Evolutionary conservation across 2,888 invertebrate genomes (phyloP).

Genomic region (Drosophila dives): DNA sequence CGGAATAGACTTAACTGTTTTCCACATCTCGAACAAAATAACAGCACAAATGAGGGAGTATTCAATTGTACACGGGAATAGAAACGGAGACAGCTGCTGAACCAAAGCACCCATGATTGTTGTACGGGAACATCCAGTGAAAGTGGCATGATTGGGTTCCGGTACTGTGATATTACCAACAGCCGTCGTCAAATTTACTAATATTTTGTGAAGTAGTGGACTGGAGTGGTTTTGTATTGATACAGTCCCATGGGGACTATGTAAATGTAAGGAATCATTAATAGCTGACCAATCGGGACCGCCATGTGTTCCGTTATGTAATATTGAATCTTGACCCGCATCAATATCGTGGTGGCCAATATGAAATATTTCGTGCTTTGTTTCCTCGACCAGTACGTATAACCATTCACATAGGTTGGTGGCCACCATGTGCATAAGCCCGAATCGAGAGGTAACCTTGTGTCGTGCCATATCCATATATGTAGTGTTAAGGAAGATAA

Average conservation of each 20-base stretch:
- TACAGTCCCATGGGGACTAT: constrained; percentile 23
- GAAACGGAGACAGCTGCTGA: constrained; percentile 90
- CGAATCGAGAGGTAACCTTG: constrained; percentile 92
- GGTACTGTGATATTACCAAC: constrained; percentile 81
- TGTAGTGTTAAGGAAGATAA: constrained; percentile 96
- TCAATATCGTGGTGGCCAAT: constrained; percentile 85
- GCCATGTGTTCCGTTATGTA: constrained; percentile 46
- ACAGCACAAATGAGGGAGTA: constrained; percentile 96
- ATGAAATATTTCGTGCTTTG: constrained; percentile 93
- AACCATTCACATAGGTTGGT: constrained; percentile 97
- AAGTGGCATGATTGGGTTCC: constrained; percentile 33
- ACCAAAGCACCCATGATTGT: constrained; percentile 90
- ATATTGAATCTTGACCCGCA: constrained; percentile 43
- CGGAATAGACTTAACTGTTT: constrained; percentile 89
- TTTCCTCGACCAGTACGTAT: constrained; percentile 94
- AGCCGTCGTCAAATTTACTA: constrained; percentile 52
- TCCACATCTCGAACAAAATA: constrained; percentile 96
- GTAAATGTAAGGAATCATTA: constrained; percentile 65
- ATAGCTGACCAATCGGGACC: constrained; percentile 72
- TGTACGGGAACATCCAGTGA: constrained; percentile 86
- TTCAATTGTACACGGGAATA: constrained; percentile 95
- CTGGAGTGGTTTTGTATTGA: constrained; percentile 30
- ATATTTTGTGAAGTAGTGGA: constrained; percentile 14
- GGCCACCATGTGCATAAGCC: constrained; percentile 95
- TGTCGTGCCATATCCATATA: constrained; percentile 88